These are phyloP conservation scores for Sinosuthora webbiana DNA, from an alignment of 2,113 vertebrate genomes.

Conservation along the genomic window DNA sequence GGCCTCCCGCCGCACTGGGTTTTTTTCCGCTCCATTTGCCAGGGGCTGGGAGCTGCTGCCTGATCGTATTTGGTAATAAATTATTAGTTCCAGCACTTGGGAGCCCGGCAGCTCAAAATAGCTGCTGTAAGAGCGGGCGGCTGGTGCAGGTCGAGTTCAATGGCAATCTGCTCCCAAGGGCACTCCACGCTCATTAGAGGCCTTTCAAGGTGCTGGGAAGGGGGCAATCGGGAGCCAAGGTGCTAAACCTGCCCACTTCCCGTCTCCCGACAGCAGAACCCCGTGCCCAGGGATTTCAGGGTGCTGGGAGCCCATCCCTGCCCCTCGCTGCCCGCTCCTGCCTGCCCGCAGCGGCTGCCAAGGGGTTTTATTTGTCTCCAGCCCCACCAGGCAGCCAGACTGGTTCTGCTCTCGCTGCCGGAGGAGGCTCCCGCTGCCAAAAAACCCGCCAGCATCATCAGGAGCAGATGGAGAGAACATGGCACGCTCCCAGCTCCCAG, in stretches of 20 bases:
- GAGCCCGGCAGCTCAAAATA: conserved; percentile 64
- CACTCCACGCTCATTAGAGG: conserved; percentile 41
- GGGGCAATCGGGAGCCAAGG: not conserved
- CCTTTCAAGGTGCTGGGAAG: conserved; percentile 43
- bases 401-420: conserved; percentile 62
- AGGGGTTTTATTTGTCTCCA: conserved; percentile 27
- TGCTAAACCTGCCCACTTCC: not conserved
- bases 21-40: conserved; percentile 66
- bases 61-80: conserved; percentile 67
- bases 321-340: not conserved
- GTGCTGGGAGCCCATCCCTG: not conserved
- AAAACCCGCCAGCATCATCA: conserved; percentile 69
- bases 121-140: conserved; percentile 57
- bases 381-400: conserved; percentile 53
- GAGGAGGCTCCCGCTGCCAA: conserved; percentile 61
- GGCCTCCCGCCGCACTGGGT: not conserved
- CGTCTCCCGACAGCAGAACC: not conserved
- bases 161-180: conserved; percentile 57
- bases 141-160: conserved; percentile 60
- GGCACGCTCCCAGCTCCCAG: conserved; percentile 67
- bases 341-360: not conserved
- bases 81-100: conserved; percentile 65
- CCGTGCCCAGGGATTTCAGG: not conserved
- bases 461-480: conserved; percentile 76
- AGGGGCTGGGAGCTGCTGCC: conserved; percentile 49